Conservation (phyloP, 2,888 invertebrate species). For the Catocala fraxini region DNA sequence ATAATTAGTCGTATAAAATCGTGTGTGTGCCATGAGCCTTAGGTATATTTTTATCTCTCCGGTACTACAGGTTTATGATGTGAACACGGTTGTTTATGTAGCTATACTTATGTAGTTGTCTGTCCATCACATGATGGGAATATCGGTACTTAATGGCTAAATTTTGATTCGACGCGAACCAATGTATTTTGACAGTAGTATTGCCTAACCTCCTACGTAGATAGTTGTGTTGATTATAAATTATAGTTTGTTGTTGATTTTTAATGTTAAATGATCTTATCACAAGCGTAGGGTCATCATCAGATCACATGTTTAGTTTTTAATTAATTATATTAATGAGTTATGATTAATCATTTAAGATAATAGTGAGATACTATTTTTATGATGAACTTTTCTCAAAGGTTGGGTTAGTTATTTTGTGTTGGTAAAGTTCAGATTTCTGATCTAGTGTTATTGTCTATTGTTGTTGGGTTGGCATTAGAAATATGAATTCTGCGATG, state of each 20-base stretch:
- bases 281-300: conserved; percentile 1
- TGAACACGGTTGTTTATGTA: conserved; percentile 55
- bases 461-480: conserved; percentile 3
- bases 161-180: conserved; percentile 42
- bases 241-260: conserved; percentile 23
- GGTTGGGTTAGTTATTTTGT: not conserved
- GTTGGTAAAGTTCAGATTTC: conserved; percentile 1
- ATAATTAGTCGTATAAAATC: conserved; percentile 23
- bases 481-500: not conserved
- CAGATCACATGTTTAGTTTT: not conserved
- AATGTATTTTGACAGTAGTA: conserved; percentile 25
- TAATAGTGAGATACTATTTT: not conserved
- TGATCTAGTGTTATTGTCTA: conserved; percentile 2
- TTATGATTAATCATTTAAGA: not conserved
- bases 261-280: conserved; percentile 26
- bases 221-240: conserved; percentile 20
- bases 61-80: conserved; percentile 60
- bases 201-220: conserved; percentile 15
- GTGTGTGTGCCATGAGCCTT: conserved; percentile 36
- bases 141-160: conserved; percentile 40
- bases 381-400: no score
- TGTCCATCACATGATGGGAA: conserved; percentile 45
- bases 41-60: conserved; percentile 46
- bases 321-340: not conserved
- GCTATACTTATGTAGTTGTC: conserved; percentile 33